phyloP scores from a whole-genome alignment of 64 coral and sea anemone species.

The Orbicella faveolata region DNA sequence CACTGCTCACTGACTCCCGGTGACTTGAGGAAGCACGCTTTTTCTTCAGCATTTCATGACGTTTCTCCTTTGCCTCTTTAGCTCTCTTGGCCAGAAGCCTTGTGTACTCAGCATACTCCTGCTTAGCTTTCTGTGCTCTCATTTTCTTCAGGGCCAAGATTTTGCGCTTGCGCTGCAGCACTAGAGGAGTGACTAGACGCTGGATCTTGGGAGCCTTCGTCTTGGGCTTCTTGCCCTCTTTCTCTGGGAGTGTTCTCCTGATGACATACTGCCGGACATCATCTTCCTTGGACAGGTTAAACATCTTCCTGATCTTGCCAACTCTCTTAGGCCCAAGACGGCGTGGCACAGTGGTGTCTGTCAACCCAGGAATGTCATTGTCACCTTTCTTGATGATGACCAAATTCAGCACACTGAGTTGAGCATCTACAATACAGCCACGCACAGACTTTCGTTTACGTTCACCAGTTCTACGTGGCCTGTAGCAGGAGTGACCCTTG shows the following conservation, averaged over 20 bases:
- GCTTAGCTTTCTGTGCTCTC: conserved; percentile 73
- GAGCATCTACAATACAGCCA: conserved; percentile 96
- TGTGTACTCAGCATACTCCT: conserved; percentile 87
- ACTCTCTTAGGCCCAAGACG: conserved; percentile 92
- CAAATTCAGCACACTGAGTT: conserved; percentile 92
- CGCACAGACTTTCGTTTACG: conserved; percentile 97
- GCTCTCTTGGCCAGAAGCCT: conserved; percentile 92
- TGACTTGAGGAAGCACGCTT: conserved; percentile 89
- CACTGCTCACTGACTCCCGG: conserved; percentile 91
- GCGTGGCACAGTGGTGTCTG: conserved; percentile 80
- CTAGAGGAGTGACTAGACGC: conserved; percentile 80
- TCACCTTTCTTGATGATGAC: conserved; percentile 98
- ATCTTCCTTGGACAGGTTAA: conserved; percentile 94
- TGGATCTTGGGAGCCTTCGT: conserved; percentile 94
- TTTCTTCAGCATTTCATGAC: conserved; percentile 82
- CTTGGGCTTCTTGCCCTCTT: conserved; percentile 80
- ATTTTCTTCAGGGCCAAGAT: conserved; percentile 82
- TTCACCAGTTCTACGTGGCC: conserved; percentile 91
- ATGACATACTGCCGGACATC: conserved; percentile 97
- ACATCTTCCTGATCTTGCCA: conserved; percentile 94
- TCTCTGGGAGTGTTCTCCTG: conserved; percentile 78
- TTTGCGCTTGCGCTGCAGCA: conserved; percentile 79
- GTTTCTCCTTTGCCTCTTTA: conserved; percentile 88
- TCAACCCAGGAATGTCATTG: conserved; percentile 92
- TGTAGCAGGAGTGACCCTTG: conserved; percentile 96